Evolutionary conservation across 2,113 vertebrate genomes (phyloP), one percentile per base, ranked within the genome.

Genomic region (Ophthalmolycus amberensis): DNA sequence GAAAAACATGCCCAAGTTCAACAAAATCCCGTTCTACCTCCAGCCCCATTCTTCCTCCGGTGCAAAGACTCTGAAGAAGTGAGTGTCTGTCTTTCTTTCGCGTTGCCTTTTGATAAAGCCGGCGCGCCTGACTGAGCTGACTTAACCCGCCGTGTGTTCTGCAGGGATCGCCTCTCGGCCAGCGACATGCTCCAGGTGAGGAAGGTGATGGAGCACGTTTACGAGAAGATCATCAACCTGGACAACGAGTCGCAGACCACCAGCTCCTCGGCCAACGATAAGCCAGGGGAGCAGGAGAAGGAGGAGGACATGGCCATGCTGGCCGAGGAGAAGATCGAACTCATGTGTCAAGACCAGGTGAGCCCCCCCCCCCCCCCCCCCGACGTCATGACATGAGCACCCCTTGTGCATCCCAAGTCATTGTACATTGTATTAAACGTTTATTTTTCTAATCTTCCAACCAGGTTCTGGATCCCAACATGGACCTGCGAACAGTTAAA

Each of bases 1-100:
- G 98, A 99, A 99, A 97, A 99, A 99, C 89, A 99, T 99, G 98
- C 98, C 98, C 91, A 99, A 99, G 87, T 99, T 99, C 96, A 99
- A 99, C 96, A 99, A 99, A 96, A 99, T 99, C 93, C 98, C 98
- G 14, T 99, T 99, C 96, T 99, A 99, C 97, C 97, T 99, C 95
- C 98, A 99, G 93, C 98, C 98, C 58, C 98, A 99, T 91, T 99
- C 98, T 56, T 99, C 98, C 74, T 99, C 98, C 22, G 98, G 97
- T 84, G 98, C 98, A 89, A 99, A 99, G 95, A 99, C 98, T 50
- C 94, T 99, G 56, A 99, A 99, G 89, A 99, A 99, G 98, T 99
- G 94, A 96, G 96, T 89, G 34, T 34, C 34, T 34, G 5, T 34
- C 34, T 34, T 34, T 34, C 34, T 6, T 34, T 34, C 34, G 7